Base-by-base conservation (phyloP, 2,888 invertebrate genomes). In the Drosophila anomelani region DNA sequence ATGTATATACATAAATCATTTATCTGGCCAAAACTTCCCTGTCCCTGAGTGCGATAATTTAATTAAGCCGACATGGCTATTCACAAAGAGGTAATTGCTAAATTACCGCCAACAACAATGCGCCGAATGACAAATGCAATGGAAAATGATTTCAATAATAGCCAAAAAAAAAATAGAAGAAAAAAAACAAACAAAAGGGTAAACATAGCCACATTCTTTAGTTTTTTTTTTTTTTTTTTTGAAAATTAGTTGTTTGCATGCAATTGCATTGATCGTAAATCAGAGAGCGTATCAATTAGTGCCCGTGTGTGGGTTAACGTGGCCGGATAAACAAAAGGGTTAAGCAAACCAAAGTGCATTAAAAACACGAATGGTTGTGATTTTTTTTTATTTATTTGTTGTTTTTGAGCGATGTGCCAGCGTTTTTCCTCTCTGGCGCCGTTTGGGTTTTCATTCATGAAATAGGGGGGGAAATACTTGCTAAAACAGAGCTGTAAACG, bases 51-150 rank as follows among this genome's bases (percentile, higher is more conserved):
- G 68, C 59, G 63, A 67, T 81, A 79, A 82, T 78, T 81, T 67
- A 84, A 82, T 81, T 84, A 81, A 78, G 67, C 68, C 78, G 61
- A 79, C 84, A 78, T 53, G 71, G 75, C 72, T 61, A 66, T 76
- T 78, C 76, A 71, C 74, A 61, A 73, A 60, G 51, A 76, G 55
- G 67, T 83, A 75, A 77, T 80, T 82, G 63, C 69, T 61, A 62
- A 77, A 77, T 75, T 76, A 64, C 54, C 54, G 41, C 15, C 54
- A 68, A 51, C 63, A 71, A 55, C 74, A 46, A 58, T 62, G 61
- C 20, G 41, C 62, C 34, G 51, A 58, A 29, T 58, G 51, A 17
- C 39, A 57, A 63, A 47, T 32, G 58, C 46, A 43, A 41, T 32
- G 34, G 56, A 62, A 13, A 55, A 70, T 70, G 60, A 60, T 60